A percentile compares a stretch with the other conserved stretches of the same genome.
Conservation (phyloP, 2,113 vertebrate species). For the Indicator maculatus region DNA sequence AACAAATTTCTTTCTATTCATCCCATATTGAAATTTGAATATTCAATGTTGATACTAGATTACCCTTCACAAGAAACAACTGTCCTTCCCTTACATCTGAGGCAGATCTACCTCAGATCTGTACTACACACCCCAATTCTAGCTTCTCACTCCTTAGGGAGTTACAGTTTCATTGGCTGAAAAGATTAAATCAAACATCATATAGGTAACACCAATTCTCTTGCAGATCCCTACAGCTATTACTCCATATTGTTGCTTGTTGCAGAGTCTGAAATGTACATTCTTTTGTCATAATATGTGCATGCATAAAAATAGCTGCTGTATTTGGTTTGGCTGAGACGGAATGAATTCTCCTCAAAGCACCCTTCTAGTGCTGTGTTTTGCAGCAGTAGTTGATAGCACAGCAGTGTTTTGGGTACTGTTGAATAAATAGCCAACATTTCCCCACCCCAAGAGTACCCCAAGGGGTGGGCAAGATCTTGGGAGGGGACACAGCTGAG, state of each 20-base stretch:
- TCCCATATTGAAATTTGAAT: conserved; percentile 25
- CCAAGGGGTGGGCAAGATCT: too few relatives aligned
- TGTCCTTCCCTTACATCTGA: not conserved
- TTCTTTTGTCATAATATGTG: not conserved
- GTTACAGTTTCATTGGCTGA: not conserved
- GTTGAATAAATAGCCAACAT: too few relatives aligned
- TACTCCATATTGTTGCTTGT: not conserved
- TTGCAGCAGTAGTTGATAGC: too few relatives aligned
- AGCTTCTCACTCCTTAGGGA: not conserved
- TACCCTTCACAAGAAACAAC: not conserved
- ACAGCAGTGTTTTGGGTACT: too few relatives aligned
- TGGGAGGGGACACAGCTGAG: too few relatives aligned
- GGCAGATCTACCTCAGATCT: not conserved
- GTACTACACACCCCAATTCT: not conserved
- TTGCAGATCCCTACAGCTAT: conserved; percentile 10
- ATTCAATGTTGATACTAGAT: conserved; percentile 21
- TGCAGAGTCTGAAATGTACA: not conserved
- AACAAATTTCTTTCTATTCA: not conserved
- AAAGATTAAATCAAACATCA: not conserved
- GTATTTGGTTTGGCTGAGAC: not conserved
- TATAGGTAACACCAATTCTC: not conserved
- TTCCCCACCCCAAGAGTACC: too few relatives aligned
- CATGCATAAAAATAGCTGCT: not conserved
- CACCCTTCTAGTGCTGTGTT: too few relatives aligned
- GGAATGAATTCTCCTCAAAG: too few relatives aligned